Evolutionary conservation across 2,888 invertebrate genomes (phyloP), one percentile per base, ranked within the genome.

Genomic region (Agrilus cyanescens): DNA sequence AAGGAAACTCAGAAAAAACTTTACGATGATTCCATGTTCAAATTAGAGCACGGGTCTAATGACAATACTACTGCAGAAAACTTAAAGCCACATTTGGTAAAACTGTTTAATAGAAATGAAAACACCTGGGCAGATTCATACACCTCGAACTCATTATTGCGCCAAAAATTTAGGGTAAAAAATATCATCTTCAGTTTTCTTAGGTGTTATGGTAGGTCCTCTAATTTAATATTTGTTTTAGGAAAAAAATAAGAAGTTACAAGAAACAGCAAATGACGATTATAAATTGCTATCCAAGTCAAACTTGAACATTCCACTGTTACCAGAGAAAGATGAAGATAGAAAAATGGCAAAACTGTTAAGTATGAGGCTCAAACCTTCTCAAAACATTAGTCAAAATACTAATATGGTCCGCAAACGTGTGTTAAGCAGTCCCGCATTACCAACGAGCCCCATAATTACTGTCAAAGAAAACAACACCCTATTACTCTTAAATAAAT

Each of bases 11-110:
- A 89, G 56, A 86, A 88, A 54, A 77, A 84, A 44, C 68, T 98
- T 45, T 91, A 88, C 55, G 89, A 90, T 55, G 96, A 98, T 78
- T 85, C 97, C 5, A 99, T 99, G 98, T 98, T 85, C 64, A 91
- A 88, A 62, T 69, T 98, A 51, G 96, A 98, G 61, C 97, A 98
- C 66, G 85, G 85, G 39, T 78, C 80, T 0, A 82, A 83, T 38
- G 96, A 96, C 66, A 73, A 74, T 46, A 77, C 75, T 53, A 69
- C 73, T 12, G 81, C 84, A 0, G 82, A 80, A 53, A 73, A 73
- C 46, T 75, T 81, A 1, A 82, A 83, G 52, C 85, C 87, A 0
- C 66, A 78, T 10, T 67, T 98, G 0, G 80, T 82, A 8, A 75
- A 76, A 52, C 71, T 96, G 4, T 84, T 85, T 51, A 80, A 82